Evolutionary conservation across 2,888 invertebrate species (phyloP), one percentile per base, ranked within the genome.

Genomic region (Drosophila prostipennis): DNA sequence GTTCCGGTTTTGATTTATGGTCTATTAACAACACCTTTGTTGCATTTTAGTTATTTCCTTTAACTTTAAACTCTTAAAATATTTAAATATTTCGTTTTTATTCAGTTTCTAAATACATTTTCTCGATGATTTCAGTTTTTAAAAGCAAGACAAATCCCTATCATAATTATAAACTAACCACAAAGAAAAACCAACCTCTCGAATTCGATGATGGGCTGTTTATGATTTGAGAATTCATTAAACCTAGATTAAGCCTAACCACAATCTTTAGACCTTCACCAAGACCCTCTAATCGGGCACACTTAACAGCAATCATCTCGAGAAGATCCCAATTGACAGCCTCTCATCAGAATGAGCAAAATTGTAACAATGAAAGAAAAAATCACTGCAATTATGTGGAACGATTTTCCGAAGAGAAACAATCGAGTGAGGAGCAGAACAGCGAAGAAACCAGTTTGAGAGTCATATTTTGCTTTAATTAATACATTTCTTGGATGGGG

Each of bases 371-470:
- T 80, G 72, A 79, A 52, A 53, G 42, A 56, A 53, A 43, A 69
- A 80, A 84, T 80, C 86, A 76, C 78, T 67, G 78, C 79, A 85
- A 87, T 87, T 80, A 84, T 63, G 13, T 34, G 40, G 39, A 32
- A 57, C 51, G 58, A 58, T 72, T 80, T 61, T 72, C 56, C 55
- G 34, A 60, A 51, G 60, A 40, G 52, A 45, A 51, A 58, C 55
- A 63, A 63, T 72, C 78, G 74, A 46, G 71, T 85, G 77, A 6
- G n/a, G 26, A 10, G n/a, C 51, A 49, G 34, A 34, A 34, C 32
- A 34, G 19, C n/a, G n/a, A 6, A 23, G 34, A 29, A 74, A 69
- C 68, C 51, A 52, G 58, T 59, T 45, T 37, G 61, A 23, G 34
- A 54, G 23, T 37, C 16, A 61, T 52, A 73, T 48, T 71, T 64